Conservation (phyloP, 2,888 invertebrate species). For the Apamea anceps region DNA sequence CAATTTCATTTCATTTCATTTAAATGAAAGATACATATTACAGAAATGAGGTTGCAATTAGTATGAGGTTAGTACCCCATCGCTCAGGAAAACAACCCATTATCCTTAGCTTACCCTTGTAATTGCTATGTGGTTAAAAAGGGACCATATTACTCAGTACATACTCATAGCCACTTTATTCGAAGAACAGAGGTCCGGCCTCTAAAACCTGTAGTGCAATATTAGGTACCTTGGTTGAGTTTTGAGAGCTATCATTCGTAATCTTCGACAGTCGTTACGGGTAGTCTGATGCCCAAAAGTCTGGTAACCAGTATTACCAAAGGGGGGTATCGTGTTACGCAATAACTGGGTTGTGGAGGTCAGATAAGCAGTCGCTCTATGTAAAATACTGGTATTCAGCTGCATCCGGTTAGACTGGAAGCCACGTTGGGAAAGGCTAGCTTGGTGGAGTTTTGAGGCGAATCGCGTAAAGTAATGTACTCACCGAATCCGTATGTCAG, state of each 20-base stretch:
- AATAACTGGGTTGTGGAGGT: too few relatives aligned
- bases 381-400: too few relatives aligned
- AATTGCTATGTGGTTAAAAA: constrained; percentile 36
- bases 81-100: constrained; percentile 25
- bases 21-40: neutral
- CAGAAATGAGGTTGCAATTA: constrained; percentile 5
- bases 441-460: too few relatives aligned
- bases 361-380: too few relatives aligned
- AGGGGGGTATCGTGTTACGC: too few relatives aligned
- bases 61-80: constrained; percentile 24
- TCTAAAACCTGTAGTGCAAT: neutral
- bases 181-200: neutral
- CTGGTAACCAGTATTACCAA: neutral
- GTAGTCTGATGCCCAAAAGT: too few relatives aligned
- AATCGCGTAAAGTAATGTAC: too few relatives aligned
- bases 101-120: constrained; percentile 39
- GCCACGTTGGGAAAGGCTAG: too few relatives aligned
- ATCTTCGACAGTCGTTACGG: neutral
- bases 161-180: constrained; percentile 27
- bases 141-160: constrained; percentile 28
- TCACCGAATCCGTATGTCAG: neutral
- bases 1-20: neutral
- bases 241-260: too few relatives aligned
- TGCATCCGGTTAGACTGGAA: too few relatives aligned
- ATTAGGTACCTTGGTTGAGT: neutral